Percentiles rank a stretch among this genome's conserved stretches.
These are phyloP conservation scores for Neria commutata DNA, from an alignment of 2,888 invertebrate genomes.

Conservation along the genomic window DNA sequence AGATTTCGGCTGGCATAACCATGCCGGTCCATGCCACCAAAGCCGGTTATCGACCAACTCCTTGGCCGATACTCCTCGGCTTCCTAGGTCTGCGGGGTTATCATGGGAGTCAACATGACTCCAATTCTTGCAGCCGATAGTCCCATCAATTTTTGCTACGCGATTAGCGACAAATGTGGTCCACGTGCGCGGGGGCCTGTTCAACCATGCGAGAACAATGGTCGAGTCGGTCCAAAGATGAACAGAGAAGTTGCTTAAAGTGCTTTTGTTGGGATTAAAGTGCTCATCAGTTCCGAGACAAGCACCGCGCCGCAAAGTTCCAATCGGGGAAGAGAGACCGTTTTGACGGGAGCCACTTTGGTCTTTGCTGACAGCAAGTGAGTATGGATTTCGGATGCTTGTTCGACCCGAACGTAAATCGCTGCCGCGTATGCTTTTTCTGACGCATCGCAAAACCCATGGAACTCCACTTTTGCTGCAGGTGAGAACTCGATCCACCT, in stretches of 20 bases:
- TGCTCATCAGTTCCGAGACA: constrained; percentile 16
- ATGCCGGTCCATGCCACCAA: constrained; percentile 22
- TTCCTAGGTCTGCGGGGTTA: constrained; percentile 27
- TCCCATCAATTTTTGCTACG: constrained; percentile 15
- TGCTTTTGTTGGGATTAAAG: no score
- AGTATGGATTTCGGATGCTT: not conserved
- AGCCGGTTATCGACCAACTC: constrained; percentile 4
- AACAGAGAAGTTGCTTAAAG: not conserved
- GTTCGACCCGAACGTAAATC: constrained; percentile 8
- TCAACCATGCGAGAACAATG: constrained; percentile 13
- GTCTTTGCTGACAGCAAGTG: constrained; percentile 18
- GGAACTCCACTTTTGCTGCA: constrained; percentile 12
- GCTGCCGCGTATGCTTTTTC: constrained; percentile 22
- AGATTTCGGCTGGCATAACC: not conserved
- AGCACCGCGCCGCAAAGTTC: constrained; percentile 21
- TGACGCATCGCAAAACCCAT: constrained; percentile 27
- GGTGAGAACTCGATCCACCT: constrained; percentile 18
- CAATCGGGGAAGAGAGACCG: constrained; percentile 23
- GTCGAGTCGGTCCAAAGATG: constrained; percentile 13
- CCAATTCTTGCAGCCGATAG: constrained; percentile 13
- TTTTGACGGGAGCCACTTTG: constrained; percentile 19
- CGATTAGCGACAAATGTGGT: constrained; percentile 24
- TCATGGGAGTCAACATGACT: constrained; percentile 19
- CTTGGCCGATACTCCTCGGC: constrained; percentile 19
- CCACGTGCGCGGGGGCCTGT: constrained; percentile 4